Percentiles rank a stretch among this genome's conserved stretches.
phyloP scores from a whole-genome alignment of 64 coral and sea anemone genomes.

The Dendrophyllia cribrosa region DNA sequence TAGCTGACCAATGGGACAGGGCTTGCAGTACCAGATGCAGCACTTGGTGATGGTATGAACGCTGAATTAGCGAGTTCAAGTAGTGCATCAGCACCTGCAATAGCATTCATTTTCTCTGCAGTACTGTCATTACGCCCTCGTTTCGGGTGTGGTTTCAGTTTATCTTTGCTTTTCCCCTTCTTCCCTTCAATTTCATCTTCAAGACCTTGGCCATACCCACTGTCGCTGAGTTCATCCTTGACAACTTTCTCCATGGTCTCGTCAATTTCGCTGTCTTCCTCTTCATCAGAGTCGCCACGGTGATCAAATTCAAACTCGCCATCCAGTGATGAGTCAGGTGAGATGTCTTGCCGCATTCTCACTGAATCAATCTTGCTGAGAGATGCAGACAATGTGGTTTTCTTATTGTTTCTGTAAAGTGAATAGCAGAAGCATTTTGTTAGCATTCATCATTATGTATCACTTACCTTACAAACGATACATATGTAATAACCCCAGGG shows the following conservation, averaged over 20 bases:
- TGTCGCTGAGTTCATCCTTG: conserved; percentile 75
- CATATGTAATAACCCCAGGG: too few relatives aligned
- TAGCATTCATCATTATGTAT: not conserved
- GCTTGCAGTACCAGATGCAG: conserved; percentile 26
- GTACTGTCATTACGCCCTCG: conserved; percentile 61
- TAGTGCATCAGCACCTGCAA: conserved; percentile 90
- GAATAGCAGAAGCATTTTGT: not conserved
- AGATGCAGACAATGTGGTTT: conserved; percentile 69
- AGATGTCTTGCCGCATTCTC: conserved; percentile 59
- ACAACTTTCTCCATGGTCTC: conserved; percentile 89
- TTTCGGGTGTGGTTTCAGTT: not conserved
- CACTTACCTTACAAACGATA: too few relatives aligned
- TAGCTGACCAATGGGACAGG: conserved; percentile 66
- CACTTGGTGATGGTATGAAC: conserved; percentile 46
- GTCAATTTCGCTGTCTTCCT: conserved; percentile 94
- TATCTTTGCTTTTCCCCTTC: conserved; percentile 9
- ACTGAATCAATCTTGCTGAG: conserved; percentile 48
- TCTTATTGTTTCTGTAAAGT: conserved; percentile 34
- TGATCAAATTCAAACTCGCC: conserved; percentile 97
- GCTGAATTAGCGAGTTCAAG: conserved; percentile 86
- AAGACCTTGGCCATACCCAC: conserved; percentile 84
- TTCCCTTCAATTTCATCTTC: conserved; percentile 77
- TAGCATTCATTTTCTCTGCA: conserved; percentile 84
- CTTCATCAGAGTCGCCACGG: conserved; percentile 80
- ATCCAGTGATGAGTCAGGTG: conserved; percentile 91